These are phyloP conservation scores for Netelia melanura DNA, from an alignment of 2,888 invertebrate species.

Conservation along the genomic window DNA sequence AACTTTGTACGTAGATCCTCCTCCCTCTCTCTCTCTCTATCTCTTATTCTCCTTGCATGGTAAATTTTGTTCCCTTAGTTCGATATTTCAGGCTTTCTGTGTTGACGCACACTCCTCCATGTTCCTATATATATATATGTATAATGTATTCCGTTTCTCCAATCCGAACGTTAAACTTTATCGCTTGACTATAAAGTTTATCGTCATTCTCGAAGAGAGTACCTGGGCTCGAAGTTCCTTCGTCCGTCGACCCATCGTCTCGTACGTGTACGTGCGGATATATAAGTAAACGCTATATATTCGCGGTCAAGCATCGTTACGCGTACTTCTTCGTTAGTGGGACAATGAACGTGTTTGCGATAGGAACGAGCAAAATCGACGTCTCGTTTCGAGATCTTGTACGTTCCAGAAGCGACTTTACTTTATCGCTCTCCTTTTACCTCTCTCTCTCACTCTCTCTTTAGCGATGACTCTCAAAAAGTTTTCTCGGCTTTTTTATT, in stretches of 20 bases:
- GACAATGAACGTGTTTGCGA: slow-evolving; percentile 5
- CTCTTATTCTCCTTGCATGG: slow-evolving; percentile 1
- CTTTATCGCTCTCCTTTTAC: neutral
- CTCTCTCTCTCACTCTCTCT: neutral
- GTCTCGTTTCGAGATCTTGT: neutral
- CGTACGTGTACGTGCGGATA: too few species aligned
- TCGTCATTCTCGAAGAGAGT: slow-evolving; percentile 33
- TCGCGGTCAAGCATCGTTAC: too few species aligned
- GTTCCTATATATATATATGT: neutral
- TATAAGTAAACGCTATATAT: too few species aligned
- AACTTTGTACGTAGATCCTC: slow-evolving; percentile 18
- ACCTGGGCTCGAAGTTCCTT: neutral
- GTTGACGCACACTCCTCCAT: neutral
- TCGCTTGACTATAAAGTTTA: slow-evolving; percentile 58
- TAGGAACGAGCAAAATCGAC: slow-evolving; percentile 6
- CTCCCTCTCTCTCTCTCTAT: neutral
- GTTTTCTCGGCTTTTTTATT: too few species aligned
- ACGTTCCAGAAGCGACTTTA: neutral
- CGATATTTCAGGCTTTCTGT: neutral
- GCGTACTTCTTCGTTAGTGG: slow-evolving; percentile 33
- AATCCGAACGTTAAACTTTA: slow-evolving; percentile 52
- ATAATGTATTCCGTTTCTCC: slow-evolving; percentile 18
- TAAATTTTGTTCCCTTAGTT: slow-evolving; percentile 23
- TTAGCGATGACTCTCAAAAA: too few species aligned
- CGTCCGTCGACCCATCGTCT: slow-evolving; percentile 3